Conservation (phyloP, 2,888 invertebrate species). For the Cosmia pyralina region DNA sequence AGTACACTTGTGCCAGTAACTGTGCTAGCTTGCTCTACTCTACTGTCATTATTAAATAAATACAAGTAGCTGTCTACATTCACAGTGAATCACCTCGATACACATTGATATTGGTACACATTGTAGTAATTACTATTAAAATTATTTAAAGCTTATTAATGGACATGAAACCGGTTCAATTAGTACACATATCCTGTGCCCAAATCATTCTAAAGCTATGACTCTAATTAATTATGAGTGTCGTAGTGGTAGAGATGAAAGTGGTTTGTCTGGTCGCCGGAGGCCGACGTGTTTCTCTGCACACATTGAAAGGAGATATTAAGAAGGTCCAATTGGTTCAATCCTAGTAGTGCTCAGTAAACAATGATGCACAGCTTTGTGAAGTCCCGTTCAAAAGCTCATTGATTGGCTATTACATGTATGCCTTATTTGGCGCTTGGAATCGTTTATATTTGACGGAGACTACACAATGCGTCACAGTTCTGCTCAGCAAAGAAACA, state of each 20-base stretch:
- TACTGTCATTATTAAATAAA: slow-evolving; percentile 2
- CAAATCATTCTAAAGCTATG: slow-evolving; percentile 33
- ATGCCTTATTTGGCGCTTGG: not conserved
- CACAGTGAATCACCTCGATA: slow-evolving; percentile 34
- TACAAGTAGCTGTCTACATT: slow-evolving; percentile 1
- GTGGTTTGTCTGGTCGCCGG: slow-evolving; percentile 60
- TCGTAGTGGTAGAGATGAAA: slow-evolving; percentile 60
- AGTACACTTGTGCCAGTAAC: not conserved
- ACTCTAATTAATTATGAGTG: slow-evolving; percentile 54
- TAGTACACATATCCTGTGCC: slow-evolving; percentile 54
- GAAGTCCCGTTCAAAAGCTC: not conserved
- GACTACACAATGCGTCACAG: not conserved
- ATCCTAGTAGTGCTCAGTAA: not conserved
- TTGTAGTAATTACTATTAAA: slow-evolving; percentile 29
- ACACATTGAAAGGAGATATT: not conserved
- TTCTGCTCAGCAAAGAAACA: not conserved
- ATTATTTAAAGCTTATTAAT: slow-evolving; percentile 35
- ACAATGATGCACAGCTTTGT: not conserved
- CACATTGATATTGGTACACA: slow-evolving; percentile 8
- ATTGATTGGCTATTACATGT: not conserved
- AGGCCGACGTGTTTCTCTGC: slow-evolving; percentile 60
- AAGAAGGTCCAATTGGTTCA: slow-evolving; percentile 27
- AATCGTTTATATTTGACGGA: too few relatives aligned
- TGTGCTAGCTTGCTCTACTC: not conserved
- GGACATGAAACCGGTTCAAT: slow-evolving; percentile 35